Evolutionary conservation across 2,797 vertebrate genomes (phyloP).

Genomic region (Etheostoma nigrum): DNA sequence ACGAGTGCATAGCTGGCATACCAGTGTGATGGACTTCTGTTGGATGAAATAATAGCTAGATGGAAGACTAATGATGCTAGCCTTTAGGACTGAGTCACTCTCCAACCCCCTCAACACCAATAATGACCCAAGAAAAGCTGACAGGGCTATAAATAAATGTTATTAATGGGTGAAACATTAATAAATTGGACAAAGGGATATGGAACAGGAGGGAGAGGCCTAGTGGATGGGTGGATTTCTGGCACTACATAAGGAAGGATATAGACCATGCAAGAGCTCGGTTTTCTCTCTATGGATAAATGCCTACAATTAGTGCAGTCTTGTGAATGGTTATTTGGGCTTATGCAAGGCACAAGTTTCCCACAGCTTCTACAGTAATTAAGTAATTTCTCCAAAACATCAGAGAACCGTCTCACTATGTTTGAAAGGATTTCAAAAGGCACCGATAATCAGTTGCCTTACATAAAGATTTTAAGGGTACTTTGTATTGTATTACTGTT

Average conservation of each 20-base stretch:
- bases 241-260: constrained; percentile 5
- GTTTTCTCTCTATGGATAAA: not conserved
- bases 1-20: constrained; percentile 64
- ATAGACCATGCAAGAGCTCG: constrained; percentile 8
- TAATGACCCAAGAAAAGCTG: constrained; percentile 44
- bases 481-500: not conserved
- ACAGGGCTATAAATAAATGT: constrained; percentile 62
- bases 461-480: not conserved
- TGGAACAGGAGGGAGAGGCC: constrained; percentile 7
- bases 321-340: not conserved
- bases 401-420: not conserved
- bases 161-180: constrained; percentile 60
- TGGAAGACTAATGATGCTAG: constrained; percentile 53
- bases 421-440: not conserved
- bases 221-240: constrained; percentile 22
- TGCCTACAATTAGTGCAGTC: not conserved
- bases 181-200: constrained; percentile 45
- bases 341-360: not conserved
- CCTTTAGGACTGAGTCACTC: constrained; percentile 30
- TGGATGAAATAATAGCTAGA: constrained; percentile 56
- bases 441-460: not conserved
- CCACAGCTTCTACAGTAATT: constrained; percentile 12
- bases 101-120: constrained; percentile 15
- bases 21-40: constrained; percentile 47
- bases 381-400: not conserved